Conservation (phyloP, 2,888 invertebrate genomes). For the Eilema sororculum region DNA sequence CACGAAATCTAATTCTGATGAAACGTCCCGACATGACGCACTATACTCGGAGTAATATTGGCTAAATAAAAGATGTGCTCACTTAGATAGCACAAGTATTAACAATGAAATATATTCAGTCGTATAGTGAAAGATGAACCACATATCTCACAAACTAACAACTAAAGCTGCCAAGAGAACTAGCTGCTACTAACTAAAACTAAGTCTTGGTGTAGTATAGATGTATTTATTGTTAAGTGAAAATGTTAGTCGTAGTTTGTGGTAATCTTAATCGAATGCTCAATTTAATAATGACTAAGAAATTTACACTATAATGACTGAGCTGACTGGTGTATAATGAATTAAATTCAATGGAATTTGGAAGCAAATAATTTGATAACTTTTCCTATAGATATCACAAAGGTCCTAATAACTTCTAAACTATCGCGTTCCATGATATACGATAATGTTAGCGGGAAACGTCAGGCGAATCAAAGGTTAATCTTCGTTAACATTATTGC, state of each 20-base stretch:
- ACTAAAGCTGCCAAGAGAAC: slow-evolving; percentile 17
- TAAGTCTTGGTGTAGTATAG: neutral
- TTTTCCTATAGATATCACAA: no score
- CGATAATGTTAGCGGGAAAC: no score
- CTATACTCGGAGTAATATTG: neutral
- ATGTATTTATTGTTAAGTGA: neutral
- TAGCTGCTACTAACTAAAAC: neutral
- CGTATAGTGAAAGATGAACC: slow-evolving; percentile 5
- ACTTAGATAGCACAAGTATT: slow-evolving; percentile 6
- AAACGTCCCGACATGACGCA: neutral
- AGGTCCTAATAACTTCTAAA: no score
- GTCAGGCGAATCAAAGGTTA: no score
- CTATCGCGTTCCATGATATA: no score
- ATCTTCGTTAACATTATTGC: no score
- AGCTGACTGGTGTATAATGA: no score
- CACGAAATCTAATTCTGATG: neutral
- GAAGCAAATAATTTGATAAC: no score
- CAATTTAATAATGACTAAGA: no score
- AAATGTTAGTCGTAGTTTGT: neutral
- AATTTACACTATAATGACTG: no score
- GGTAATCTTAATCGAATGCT: no score
- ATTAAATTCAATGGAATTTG: no score
- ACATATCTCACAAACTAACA: slow-evolving; percentile 1
- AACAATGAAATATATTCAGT: slow-evolving; percentile 12
- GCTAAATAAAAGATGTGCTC: slow-evolving; percentile 7